Evolutionary conservation across 1,140 invertebrate genomes (phyloP).

Genomic region (Zaprionus ornatus): DNA sequence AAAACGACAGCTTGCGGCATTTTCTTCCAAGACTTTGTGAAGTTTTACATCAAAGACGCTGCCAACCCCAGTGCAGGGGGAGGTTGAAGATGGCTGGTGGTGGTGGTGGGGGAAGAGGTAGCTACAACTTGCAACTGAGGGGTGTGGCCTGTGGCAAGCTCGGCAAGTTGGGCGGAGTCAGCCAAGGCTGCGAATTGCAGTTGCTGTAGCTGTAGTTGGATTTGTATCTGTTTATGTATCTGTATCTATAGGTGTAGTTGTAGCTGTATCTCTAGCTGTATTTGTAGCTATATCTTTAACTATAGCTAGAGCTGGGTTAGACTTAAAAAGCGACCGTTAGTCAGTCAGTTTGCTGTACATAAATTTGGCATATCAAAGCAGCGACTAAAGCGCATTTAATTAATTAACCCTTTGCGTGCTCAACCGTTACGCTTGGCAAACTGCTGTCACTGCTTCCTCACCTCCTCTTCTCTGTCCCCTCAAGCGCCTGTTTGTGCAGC

Average conservation of each 20-base stretch:
- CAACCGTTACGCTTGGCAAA: slow-evolving; percentile 60
- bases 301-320: background rate
- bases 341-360: background rate
- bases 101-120: too few relatives aligned
- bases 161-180: slow-evolving; percentile 21
- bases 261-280: background rate
- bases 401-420: slow-evolving; percentile 83
- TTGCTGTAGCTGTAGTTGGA: background rate
- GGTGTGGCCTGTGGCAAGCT: slow-evolving; percentile 9
- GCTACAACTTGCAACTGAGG: slow-evolving; percentile 9
- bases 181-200: background rate
- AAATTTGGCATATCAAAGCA: slow-evolving; percentile 13
- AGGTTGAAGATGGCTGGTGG: background rate
- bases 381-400: slow-evolving; percentile 60
- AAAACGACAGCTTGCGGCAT: slow-evolving; percentile 66
- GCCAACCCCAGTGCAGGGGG: background rate
- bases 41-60: slow-evolving; percentile 68
- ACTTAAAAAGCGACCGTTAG: background rate
- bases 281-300: background rate
- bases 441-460: background rate
- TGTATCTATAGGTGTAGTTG: background rate
- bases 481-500: slow-evolving; percentile 69
- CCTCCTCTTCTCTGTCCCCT: background rate
- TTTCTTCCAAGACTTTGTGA: slow-evolving; percentile 39
- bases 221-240: background rate